Evolutionary conservation across 1,140 invertebrate genomes (phyloP).

Genomic region (Macrobrachium rosenbergii): DNA sequence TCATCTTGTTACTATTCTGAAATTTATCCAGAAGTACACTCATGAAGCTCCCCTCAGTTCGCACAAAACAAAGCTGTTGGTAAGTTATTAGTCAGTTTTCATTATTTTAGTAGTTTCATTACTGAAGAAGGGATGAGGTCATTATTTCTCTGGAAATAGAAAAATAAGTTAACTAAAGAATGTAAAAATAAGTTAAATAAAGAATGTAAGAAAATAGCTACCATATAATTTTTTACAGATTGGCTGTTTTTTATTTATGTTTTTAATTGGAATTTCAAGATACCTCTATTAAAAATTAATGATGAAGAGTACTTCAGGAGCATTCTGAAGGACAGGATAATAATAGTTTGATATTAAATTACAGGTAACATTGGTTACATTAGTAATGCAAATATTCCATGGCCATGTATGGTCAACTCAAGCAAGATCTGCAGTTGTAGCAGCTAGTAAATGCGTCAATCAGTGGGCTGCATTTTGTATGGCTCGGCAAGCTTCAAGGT

Average conservation of each 20-base stretch:
- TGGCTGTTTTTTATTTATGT: too few relatives aligned
- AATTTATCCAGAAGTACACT: conserved; percentile 57
- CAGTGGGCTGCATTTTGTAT: conserved; percentile 90
- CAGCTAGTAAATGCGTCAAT: conserved; percentile 76
- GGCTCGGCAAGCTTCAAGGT: conserved; percentile 83
- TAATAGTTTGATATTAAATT: conserved; percentile 53
- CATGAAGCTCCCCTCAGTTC: conserved; percentile 40
- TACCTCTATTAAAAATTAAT: too few relatives aligned
- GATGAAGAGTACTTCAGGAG: too few relatives aligned
- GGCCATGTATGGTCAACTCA: conserved; percentile 76
- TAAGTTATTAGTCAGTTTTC: background rate
- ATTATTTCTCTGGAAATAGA: too few relatives aligned
- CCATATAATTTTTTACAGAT: too few relatives aligned
- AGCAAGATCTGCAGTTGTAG: conserved; percentile 70
- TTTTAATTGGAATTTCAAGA: too few relatives aligned
- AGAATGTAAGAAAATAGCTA: too few relatives aligned
- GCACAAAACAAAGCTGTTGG: conserved; percentile 57
- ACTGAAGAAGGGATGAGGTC: too few relatives aligned
- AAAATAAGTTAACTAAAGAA: too few relatives aligned
- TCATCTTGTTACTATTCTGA: conserved; percentile 53
- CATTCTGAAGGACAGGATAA: too few relatives aligned
- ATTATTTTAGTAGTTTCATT: too few relatives aligned
- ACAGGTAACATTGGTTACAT: conserved; percentile 81
- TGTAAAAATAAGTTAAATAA: too few relatives aligned
- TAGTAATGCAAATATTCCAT: conserved; percentile 84